Evolutionary conservation across 2,888 invertebrate species (phyloP).

Genomic region (Drosophila melanosoma): DNA sequence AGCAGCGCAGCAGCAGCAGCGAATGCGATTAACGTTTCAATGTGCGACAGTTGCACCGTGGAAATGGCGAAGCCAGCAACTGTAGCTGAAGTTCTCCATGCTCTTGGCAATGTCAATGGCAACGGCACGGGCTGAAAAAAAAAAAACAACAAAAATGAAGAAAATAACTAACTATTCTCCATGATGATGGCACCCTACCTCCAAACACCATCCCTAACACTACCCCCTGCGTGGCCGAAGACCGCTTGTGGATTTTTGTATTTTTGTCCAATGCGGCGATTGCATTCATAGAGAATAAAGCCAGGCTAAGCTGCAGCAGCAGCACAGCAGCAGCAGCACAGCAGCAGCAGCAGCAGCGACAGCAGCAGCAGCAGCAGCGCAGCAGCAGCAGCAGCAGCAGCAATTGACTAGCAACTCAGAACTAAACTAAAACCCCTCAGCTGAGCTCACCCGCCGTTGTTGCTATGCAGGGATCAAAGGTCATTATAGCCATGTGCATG

Average conservation of each 20-base stretch:
- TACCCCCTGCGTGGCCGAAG: constrained; percentile 27
- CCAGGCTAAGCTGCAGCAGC: constrained; percentile 52
- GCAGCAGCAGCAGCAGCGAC: constrained; percentile 39
- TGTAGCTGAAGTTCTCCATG: constrained; percentile 9
- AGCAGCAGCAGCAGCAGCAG: constrained; percentile 38
- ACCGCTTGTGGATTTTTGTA: constrained; percentile 59
- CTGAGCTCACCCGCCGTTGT: not conserved
- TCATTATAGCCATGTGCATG: constrained; percentile 49
- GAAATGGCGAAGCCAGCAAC: constrained; percentile 29
- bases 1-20: constrained; percentile 36
- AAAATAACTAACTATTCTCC: not conserved
- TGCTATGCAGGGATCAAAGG: constrained; percentile 47
- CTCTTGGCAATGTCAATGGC: constrained; percentile 9
- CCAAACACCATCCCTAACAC: not conserved
- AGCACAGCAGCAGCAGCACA: constrained; percentile 31
- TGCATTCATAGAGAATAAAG: constrained; percentile 60
- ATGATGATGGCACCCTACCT: not conserved
- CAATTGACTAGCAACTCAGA: not conserved
- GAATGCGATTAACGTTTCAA: constrained; percentile 78
- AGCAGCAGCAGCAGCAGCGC: constrained; percentile 39
- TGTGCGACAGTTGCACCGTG: constrained; percentile 77
- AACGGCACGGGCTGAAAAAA: not conserved
- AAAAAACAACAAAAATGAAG: not conserved
- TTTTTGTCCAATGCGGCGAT: constrained; percentile 41
- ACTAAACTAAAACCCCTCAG: not conserved